phyloP scores from a whole-genome alignment of 1,140 invertebrate species.

The Plutomurus gul region DNA sequence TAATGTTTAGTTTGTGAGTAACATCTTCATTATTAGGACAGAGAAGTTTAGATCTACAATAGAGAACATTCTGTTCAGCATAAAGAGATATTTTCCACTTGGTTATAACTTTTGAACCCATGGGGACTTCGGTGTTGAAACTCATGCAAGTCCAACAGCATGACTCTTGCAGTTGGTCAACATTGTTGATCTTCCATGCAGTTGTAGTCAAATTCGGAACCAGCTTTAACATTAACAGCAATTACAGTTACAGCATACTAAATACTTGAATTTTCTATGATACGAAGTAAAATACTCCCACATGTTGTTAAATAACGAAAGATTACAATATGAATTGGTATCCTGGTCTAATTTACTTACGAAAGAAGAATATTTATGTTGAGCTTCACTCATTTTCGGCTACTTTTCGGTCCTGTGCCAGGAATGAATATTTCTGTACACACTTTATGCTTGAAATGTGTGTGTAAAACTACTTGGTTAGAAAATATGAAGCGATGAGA shows the following conservation, averaged over 20 bases:
- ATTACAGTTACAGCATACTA: not conserved
- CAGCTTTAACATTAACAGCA: not conserved
- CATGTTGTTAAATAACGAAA: not conserved
- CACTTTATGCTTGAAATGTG: too few species aligned
- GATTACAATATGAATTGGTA: too few species aligned
- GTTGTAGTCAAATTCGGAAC: conserved; percentile 50
- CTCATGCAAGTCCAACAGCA: conserved; percentile 5
- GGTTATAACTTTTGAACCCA: not conserved
- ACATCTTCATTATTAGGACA: not conserved
- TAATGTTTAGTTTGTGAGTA: not conserved
- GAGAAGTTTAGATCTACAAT: not conserved
- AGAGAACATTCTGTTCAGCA: not conserved
- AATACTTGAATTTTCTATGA: not conserved
- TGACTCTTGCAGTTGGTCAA: not conserved
- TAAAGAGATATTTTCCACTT: conserved; percentile 18
- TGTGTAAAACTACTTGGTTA: too few species aligned
- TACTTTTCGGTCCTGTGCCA: too few species aligned
- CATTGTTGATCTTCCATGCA: not conserved
- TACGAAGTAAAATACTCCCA: not conserved
- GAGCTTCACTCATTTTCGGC: not conserved
- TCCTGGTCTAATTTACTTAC: conserved; percentile 14
- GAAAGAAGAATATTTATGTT: not conserved
- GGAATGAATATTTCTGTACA: too few species aligned
- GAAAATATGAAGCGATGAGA: too few species aligned
- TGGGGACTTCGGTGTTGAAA: not conserved